Evolutionary conservation across 2,113 vertebrate genomes (phyloP), one percentile per base, ranked within the genome.

Genomic region (Rhinoderma darwinii): DNA sequence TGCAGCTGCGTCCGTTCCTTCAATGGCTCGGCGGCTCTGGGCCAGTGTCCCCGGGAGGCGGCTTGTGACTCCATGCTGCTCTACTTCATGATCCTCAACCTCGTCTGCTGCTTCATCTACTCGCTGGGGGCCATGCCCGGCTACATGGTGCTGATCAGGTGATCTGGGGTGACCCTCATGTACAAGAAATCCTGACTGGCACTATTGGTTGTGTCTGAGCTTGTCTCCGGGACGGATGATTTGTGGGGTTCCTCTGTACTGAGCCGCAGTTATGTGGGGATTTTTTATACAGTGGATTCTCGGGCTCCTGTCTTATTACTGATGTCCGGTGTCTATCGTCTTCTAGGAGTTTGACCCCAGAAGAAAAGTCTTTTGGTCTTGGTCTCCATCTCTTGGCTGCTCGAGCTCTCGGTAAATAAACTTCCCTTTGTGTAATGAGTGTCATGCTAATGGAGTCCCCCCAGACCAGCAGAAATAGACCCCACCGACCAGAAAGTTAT

Each of bases 61-160:
- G 89, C 43, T 7, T 96, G 94, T 73, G 86, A 89, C n/a, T 87
- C 35, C 76, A 95, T 94, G 91, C 92, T 96, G 20, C 89, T 92
- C 10, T 95, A 94, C 86, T 96, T 91, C 88, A 89, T 96, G 89
- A 93, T 93, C 78, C 9, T 95, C 41, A 89, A 91, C 0, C 88
- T 91, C 22, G 1, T 92, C 18, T 89, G 91, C 89, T 94, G 94
- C 86, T 95, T 95, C 63, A 89, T 94, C 88, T 96, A 89, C 84
- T 93, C 92, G 3, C 90, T 96, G 76, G 92, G 95, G 56, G 93
- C 91, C n/a, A 93, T 95, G 83, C 95, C 95, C n/a, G 92, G 94
- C 2, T 96, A 94, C 66, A 95, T 96, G 93, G 93, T 96, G 79
- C 90, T 94, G 43, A 91, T 96, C 89, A 95, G 96, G 96, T 96